A percentile compares a stretch with the other conserved stretches of the same genome.
These are phyloP conservation scores for Pyxicephalus adspersus DNA, from an alignment of 2,113 vertebrate genomes.

Conservation along the genomic window DNA sequence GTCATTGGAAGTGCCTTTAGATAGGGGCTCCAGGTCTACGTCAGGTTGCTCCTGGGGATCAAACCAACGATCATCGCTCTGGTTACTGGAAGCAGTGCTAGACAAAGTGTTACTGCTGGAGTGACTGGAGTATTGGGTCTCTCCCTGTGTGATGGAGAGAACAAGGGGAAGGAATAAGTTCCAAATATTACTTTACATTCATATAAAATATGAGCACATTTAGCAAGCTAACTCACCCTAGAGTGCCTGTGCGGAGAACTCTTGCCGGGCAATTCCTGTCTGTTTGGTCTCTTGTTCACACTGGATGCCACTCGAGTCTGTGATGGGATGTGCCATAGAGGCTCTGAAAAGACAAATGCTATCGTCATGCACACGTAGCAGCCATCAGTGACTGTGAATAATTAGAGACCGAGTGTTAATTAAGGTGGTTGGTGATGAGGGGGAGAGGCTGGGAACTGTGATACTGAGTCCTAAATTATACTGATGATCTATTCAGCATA, in stretches of 20 bases:
- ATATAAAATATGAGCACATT: neutral
- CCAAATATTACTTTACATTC: neutral
- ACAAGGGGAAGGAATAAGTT: neutral
- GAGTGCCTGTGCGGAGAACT: constrained; percentile 87
- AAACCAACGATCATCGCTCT: constrained; percentile 92
- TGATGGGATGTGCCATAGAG: constrained; percentile 85
- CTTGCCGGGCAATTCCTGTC: constrained; percentile 82
- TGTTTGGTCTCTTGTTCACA: constrained; percentile 71
- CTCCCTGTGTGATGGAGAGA: constrained; percentile 70
- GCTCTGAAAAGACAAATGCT: constrained; percentile 71
- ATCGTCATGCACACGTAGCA: constrained; percentile 8
- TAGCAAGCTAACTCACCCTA: constrained; percentile 74
- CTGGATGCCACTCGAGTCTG: constrained; percentile 70
- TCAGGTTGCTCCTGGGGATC: constrained; percentile 75
- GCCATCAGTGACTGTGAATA: constrained; percentile 35
- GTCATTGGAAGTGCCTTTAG: constrained; percentile 86
- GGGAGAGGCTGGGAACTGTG: constrained; percentile 10
- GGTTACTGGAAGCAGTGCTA: constrained; percentile 89
- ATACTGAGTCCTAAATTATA: neutral
- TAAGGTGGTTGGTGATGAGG: constrained; percentile 15
- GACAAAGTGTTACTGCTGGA: constrained; percentile 94
- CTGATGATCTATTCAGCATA: neutral
- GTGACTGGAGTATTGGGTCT: constrained; percentile 88
- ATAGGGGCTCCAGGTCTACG: constrained; percentile 75
- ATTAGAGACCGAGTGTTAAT: constrained; percentile 45